Percentiles rank a stretch among this genome's conserved stretches.
phyloP scores from a whole-genome alignment of 2,113 vertebrate genomes.

The Catagonus wagneri region DNA sequence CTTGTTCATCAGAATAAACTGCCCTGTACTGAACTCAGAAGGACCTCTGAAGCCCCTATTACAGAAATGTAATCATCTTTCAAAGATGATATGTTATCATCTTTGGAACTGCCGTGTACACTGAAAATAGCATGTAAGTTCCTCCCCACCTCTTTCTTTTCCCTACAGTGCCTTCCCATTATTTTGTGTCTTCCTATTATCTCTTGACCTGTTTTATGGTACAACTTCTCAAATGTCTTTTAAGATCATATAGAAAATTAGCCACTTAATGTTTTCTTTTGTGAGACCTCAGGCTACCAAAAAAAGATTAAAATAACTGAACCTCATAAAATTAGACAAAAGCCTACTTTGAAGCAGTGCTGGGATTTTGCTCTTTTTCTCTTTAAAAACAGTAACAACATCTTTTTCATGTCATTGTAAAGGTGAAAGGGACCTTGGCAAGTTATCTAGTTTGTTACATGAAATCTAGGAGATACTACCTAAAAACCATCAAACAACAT shows the following conservation, averaged over 20 bases:
- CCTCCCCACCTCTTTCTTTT: slow-evolving; percentile 9
- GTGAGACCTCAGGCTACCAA: slow-evolving; percentile 39
- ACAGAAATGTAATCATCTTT: background rate
- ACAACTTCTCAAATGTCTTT: slow-evolving; percentile 24
- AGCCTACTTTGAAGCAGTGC: background rate
- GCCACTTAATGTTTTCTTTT: slow-evolving; percentile 36
- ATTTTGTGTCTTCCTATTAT: slow-evolving; percentile 26
- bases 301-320: slow-evolving; percentile 38
- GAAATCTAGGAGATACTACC: background rate
- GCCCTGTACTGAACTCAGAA: background rate
- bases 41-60: background rate
- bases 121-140: background rate
- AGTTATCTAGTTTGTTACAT: background rate
- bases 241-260: slow-evolving; percentile 58
- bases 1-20: slow-evolving; percentile 16
- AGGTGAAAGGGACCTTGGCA: background rate
- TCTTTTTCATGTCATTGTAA: slow-evolving; percentile 31
- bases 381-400: slow-evolving; percentile 47
- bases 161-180: background rate
- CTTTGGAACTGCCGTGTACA: background rate
- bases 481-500: background rate
- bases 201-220: slow-evolving; percentile 24
- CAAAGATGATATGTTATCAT: background rate
- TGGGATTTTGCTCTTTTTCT: background rate
- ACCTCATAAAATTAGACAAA: slow-evolving; percentile 52